Evolutionary conservation across 2,797 vertebrate genomes (phyloP).

Genomic region (Myripristis jacobus): DNA sequence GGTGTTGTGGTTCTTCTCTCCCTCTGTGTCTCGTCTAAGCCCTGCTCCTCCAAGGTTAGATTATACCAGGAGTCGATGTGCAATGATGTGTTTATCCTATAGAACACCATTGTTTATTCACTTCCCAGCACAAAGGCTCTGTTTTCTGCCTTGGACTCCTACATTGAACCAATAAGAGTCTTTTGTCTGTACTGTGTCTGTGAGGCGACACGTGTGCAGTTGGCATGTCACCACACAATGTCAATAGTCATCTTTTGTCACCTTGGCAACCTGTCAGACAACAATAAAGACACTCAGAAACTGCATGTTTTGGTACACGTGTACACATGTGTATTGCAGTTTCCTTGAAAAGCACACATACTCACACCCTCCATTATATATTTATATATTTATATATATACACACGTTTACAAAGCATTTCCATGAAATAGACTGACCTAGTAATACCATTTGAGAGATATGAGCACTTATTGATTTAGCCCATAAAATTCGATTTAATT

Average conservation of each 20-base stretch:
- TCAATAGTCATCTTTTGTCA: conserved; percentile 26
- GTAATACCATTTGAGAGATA: too few species aligned
- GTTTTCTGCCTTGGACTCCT: conserved; percentile 32
- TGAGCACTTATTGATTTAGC: too few species aligned
- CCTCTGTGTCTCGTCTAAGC: conserved; percentile 28
- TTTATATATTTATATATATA: too few species aligned
- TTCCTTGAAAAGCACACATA: too few species aligned
- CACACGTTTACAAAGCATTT: not conserved
- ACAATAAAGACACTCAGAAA: not conserved
- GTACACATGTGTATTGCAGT: conserved; percentile 5
- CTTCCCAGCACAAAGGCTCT: conserved; percentile 56
- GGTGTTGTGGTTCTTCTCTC: not conserved
- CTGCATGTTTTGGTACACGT: not conserved
- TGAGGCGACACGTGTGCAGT: conserved; percentile 37
- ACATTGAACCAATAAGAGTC: conserved; percentile 26
- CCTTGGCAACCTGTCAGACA: conserved; percentile 8
- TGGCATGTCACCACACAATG: conserved; percentile 47
- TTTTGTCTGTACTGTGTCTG: conserved; percentile 51
- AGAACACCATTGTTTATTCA: conserved; percentile 59
- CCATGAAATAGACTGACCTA: not conserved
- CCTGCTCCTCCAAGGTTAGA: conserved; percentile 26
- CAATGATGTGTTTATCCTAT: conserved; percentile 36
- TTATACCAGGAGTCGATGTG: conserved; percentile 18
- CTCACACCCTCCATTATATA: too few species aligned
- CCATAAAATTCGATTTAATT: too few species aligned